phyloP scores from a whole-genome alignment of 2,888 invertebrate genomes.

The Spodoptera picta region DNA sequence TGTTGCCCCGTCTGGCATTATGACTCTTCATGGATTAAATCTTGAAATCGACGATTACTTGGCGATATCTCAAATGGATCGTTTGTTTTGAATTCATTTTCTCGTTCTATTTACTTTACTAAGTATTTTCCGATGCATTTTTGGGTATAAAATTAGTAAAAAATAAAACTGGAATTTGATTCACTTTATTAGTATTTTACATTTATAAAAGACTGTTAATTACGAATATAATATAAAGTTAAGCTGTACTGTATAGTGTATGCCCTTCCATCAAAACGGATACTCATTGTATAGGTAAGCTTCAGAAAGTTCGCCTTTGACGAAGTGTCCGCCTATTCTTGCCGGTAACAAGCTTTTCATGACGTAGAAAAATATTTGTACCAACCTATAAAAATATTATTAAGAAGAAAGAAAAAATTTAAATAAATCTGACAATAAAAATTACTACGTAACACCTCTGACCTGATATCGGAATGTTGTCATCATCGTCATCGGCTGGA shows the following conservation, averaged over 20 bases:
- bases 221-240: too few relatives aligned
- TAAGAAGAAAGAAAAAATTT: too few relatives aligned
- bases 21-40: slow-evolving; percentile 22
- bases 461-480: too few relatives aligned
- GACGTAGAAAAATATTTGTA: too few relatives aligned
- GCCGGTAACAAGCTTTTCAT: slow-evolving; percentile 7
- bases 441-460: too few relatives aligned
- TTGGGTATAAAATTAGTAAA: too few relatives aligned
- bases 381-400: too few relatives aligned
- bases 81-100: not conserved
- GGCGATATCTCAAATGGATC: not conserved
- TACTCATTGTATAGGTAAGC: slow-evolving; percentile 7
- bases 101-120: not conserved
- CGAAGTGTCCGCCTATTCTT: not conserved
- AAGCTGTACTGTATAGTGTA: not conserved
- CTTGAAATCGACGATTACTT: slow-evolving; percentile 10
- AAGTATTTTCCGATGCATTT: not conserved
- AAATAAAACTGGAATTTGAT: not conserved
- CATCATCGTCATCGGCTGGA: too few relatives aligned
- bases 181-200: too few relatives aligned
- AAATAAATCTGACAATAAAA: too few relatives aligned
- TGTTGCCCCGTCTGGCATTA: slow-evolving; percentile 14
- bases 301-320: slow-evolving; percentile 1
- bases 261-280: not conserved
- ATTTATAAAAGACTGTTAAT: too few relatives aligned